Percentiles rank a stretch among this genome's conserved stretches.
These are phyloP conservation scores for Euproctis similis DNA, from an alignment of 2,888 invertebrate species.

Conservation along the genomic window DNA sequence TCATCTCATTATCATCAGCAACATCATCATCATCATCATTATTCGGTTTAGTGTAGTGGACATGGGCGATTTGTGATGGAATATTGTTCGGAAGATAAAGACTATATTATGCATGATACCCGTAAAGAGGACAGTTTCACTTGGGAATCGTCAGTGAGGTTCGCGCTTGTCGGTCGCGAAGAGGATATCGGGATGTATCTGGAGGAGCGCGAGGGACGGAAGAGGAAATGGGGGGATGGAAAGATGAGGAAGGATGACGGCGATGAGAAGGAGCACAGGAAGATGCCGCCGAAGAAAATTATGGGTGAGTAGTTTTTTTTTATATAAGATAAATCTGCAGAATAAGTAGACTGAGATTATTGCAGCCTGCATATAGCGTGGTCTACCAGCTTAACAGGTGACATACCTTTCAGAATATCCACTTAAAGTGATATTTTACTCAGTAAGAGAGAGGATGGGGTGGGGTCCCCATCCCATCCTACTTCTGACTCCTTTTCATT, in stretches of 20 bases:
- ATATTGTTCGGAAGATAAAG: conserved; percentile 40
- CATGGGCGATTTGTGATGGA: conserved; percentile 57
- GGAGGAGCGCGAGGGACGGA: conserved; percentile 59
- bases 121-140: conserved; percentile 48
- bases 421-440: no score
- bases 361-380: no score
- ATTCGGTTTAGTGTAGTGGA: conserved; percentile 40
- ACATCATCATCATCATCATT: no score
- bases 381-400: no score
- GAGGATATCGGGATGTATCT: conserved; percentile 61
- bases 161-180: conserved; percentile 46
- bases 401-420: no score
- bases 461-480: no score
- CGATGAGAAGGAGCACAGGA: conserved; percentile 60
- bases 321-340: no score
- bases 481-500: no score
- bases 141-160: conserved; percentile 59
- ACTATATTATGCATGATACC: conserved; percentile 55
- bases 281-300: conserved; percentile 61
- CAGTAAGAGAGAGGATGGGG: no score
- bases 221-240: conserved; percentile 60
- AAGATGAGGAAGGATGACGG: conserved; percentile 55
- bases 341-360: not conserved
- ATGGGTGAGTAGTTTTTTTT: conserved; percentile 49
- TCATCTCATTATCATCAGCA: no score